phyloP scores from a whole-genome alignment of 2,113 vertebrate species.

The Pogonocichla stellata region DNA sequence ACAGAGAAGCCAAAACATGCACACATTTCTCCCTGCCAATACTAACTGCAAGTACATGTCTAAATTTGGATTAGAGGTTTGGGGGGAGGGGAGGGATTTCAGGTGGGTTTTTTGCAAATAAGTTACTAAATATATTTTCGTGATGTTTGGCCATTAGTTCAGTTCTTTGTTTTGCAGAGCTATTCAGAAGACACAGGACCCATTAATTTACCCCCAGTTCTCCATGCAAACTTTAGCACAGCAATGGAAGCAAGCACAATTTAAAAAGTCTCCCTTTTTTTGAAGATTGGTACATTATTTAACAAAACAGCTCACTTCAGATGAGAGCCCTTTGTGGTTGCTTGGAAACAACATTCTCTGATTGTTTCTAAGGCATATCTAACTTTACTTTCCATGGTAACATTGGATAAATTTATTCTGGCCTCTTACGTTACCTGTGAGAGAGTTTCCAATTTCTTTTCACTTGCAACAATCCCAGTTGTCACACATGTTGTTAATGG shows the following conservation, averaged over 20 bases:
- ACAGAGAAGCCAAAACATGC: not conserved
- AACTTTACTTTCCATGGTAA: not conserved
- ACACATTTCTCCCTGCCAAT: not conserved
- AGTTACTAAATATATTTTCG: not conserved
- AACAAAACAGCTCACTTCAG: not conserved
- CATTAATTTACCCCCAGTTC: not conserved
- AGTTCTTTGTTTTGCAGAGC: not conserved
- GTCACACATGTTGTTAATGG: not conserved
- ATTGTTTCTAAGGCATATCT: not conserved
- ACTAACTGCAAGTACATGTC: not conserved
- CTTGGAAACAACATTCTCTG: not conserved
- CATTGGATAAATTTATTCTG: not conserved
- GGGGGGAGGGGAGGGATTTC: accelerated
- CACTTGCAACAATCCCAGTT: not conserved
- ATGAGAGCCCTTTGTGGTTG: not conserved
- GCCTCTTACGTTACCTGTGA: not conserved
- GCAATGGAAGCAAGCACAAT: not conserved
- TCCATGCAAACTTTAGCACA: not conserved
- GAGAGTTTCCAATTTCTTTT: not conserved
- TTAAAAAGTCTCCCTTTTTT: not conserved
- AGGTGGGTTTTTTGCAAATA: not conserved
- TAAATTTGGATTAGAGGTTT: not conserved
- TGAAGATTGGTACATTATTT: not conserved
- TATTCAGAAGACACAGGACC: not conserved
- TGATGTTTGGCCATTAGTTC: not conserved